Conservation (phyloP, 1,140 invertebrate species). For the Dendrolimus kikuchii region DNA sequence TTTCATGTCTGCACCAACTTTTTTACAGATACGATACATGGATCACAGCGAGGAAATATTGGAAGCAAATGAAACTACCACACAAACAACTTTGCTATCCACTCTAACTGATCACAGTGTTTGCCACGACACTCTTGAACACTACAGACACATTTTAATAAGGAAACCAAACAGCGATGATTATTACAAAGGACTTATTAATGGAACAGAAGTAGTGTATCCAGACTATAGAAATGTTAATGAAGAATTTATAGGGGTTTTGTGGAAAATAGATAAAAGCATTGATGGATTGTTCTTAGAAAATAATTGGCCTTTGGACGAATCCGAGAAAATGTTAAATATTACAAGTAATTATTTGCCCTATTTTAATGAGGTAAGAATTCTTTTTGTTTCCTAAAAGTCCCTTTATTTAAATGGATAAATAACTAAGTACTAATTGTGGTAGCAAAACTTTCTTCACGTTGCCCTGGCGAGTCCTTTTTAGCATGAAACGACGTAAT, state of each 20-base stretch:
- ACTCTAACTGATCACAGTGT: slow-evolving; percentile 10
- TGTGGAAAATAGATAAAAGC: slow-evolving; percentile 31
- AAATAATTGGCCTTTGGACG: slow-evolving; percentile 58
- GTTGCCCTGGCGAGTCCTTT: too few species aligned
- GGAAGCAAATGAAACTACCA: slow-evolving; percentile 1
- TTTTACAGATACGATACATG: too few species aligned
- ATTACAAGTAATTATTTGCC: slow-evolving; percentile 29
- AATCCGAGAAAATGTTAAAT: slow-evolving; percentile 30
- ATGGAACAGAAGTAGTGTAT: slow-evolving; percentile 32
- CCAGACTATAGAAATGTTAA: slow-evolving; percentile 33
- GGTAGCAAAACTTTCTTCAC: too few species aligned
- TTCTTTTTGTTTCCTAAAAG: too few species aligned
- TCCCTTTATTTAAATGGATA: too few species aligned
- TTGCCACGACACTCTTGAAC: slow-evolving; percentile 19
- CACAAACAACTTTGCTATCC: slow-evolving; percentile 1
- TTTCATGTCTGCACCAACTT: too few species aligned
- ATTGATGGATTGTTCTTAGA: slow-evolving; percentile 46
- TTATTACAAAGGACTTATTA: slow-evolving; percentile 34
- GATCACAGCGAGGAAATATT: too few species aligned
- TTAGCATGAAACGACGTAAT: too few species aligned
- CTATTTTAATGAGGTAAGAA: slow-evolving; percentile 45
- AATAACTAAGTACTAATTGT: too few species aligned
- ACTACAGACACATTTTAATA: slow-evolving; percentile 19
- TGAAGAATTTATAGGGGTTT: slow-evolving; percentile 28
- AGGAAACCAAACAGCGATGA: slow-evolving; percentile 14